Base-by-base conservation (phyloP, 2,888 invertebrate species). In the Diarsia dahlii region DNA sequence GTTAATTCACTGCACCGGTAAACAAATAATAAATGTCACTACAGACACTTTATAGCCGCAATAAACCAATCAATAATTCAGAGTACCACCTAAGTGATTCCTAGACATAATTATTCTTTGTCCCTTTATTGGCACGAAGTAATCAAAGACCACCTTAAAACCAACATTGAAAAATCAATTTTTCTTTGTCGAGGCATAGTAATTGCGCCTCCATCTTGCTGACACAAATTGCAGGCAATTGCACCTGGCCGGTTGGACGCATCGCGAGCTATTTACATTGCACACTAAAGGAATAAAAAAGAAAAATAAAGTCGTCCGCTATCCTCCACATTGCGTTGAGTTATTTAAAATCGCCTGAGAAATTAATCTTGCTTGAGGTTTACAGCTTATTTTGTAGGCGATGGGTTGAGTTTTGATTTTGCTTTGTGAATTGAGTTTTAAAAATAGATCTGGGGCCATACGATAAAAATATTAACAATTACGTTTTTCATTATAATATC, bases 101-200 rank as follows among this genome's bases (percentile, higher is more conserved):
- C 64, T 78, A 80, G 77, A 76, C 76, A 64, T 76, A 79, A 87
- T 86, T 81, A 87, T 74, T 50, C 45, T 58, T 52, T 74, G 69
- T 64, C 12, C 46, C 48, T 54, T 56, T 85, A 75, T 73, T 78
- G 64, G 68, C 65, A 84, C 85, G 85, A 87, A 85, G 85, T 90
- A 90, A 91, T 89, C 84, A 88, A 83, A 82, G 91, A 90, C 91
- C 90, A 90, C 90, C 90, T 91, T 93, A 93, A 95, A 94, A 94
- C 92, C 92, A 93, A 95, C 94, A 94, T 92, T 93, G 93, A 91
- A 94, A 94, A 94, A 94, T 93, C 93, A 94, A 94, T 95, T 94
- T 94, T 94, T 95, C 92, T 92, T 92, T 89, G 90, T 90, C 92
- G 88, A 90, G 95, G 93, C 94, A 90, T 86, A 87, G 92, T 95